Base-by-base conservation (phyloP, 2,113 vertebrate species). In the Cariama cristata region DNA sequence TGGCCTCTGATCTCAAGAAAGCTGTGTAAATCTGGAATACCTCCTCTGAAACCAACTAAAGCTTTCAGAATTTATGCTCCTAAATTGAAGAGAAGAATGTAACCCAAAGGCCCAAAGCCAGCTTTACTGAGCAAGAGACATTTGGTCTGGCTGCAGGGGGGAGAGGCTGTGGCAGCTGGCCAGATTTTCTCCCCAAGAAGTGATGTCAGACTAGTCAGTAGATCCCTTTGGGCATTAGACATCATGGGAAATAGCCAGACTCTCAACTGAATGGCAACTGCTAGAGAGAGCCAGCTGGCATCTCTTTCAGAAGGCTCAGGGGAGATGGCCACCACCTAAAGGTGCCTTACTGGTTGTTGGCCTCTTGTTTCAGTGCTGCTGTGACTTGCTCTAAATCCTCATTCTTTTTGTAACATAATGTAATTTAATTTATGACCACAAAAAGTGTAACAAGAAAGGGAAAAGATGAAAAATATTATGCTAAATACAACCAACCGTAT, bases 401-500 rank as follows among this genome's bases (percentile, higher is more conserved):
- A 27, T 81, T 93, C 69, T 73, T 87, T 89, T 73, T 44, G 42
- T 50, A 81, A 58, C 30, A 52, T 44, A 62, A 92, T n/a, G 38
- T 55, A 87, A 91, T 92, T 67, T 74, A 84, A 97, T 95, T 94
- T 95, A 94, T 88, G 71, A 76, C 68, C 87, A 82, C 71, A 79
- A 76, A 74, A 87, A 91, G 68, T 59, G 58, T 76, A 94, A 73
- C 50, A 73, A 85, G 89, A 91, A 96, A 91, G 84, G 59, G 67
- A 94, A 69, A 91, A 96, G 62, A 96, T 93, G 86, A 90, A 95
- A 96, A 97, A 96, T 90, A 75, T 56, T 95, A 79, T 93, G 80
- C 80, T 91, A 96, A 97, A 79, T 93, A 58, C 67, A 86, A 52
- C 67, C 74, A 93, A 58, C 32, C 59, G 4, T 82, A 88, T 50